Conservation (phyloP, 2,113 vertebrate species). For the Prochilodus magdalenae region DNA sequence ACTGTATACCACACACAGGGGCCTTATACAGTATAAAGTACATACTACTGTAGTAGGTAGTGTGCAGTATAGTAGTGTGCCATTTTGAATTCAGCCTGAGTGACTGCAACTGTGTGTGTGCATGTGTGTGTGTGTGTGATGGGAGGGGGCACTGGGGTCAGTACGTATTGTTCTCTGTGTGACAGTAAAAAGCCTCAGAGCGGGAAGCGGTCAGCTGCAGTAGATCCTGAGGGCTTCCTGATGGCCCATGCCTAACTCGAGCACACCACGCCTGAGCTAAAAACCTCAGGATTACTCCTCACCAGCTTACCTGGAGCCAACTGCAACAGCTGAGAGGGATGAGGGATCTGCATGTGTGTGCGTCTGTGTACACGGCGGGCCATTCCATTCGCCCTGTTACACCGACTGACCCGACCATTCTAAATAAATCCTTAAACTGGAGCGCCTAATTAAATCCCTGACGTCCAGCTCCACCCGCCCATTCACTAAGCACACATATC, state of each 20-base stretch:
- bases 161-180: conserved; percentile 36
- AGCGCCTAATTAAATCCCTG: conserved; percentile 30
- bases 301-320: conserved; percentile 73
- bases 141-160: conserved; percentile 12
- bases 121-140: conserved; percentile 46
- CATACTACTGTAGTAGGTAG: no score
- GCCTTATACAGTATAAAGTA: no score
- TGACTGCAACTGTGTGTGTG: conserved; percentile 21
- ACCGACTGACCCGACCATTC: conserved; percentile 28
- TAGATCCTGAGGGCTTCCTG: conserved; percentile 44
- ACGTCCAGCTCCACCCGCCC: neutral
- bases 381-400: conserved; percentile 13
- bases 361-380: conserved; percentile 23
- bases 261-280: conserved; percentile 47
- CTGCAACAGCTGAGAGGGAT: conserved; percentile 69
- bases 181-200: conserved; percentile 41
- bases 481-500: neutral
- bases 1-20: no score
- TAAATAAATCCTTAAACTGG: conserved; percentile 47
- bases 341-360: conserved; percentile 43
- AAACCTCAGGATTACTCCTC: conserved; percentile 59
- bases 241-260: conserved; percentile 28
- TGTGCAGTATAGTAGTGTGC: no score
- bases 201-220: conserved; percentile 72
- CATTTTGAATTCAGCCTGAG: no score